Percentiles rank a stretch among this genome's conserved stretches.
Conservation (phyloP, 2,113 vertebrate species). For the Antidorcas marsupialis region DNA sequence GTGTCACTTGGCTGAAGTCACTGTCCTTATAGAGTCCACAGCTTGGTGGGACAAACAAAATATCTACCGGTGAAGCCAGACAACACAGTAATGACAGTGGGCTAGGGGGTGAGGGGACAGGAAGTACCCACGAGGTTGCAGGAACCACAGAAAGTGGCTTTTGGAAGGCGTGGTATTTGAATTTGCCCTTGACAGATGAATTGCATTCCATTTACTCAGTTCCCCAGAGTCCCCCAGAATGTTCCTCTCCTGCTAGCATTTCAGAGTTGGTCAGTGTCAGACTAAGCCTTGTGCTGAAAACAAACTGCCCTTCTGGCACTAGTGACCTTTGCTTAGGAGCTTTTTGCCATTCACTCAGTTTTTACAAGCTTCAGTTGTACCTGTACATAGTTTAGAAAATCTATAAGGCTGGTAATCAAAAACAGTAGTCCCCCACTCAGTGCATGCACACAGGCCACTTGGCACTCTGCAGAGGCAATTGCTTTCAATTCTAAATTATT, state of each 20-base stretch:
- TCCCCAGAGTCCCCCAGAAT: not conserved
- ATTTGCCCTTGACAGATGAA: not conserved
- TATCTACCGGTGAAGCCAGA: not conserved
- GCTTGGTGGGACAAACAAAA: not conserved
- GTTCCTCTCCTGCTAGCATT: not conserved
- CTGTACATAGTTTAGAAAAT: not conserved
- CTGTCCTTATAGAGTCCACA: not conserved
- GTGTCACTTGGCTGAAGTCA: not conserved
- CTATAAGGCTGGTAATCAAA: not conserved
- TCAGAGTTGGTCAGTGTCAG: not conserved
- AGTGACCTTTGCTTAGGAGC: not conserved
- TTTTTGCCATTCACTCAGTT: not conserved
- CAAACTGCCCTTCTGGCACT: not conserved
- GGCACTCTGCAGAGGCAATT: not conserved
- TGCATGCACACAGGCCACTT: not conserved
- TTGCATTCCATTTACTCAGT: not conserved
- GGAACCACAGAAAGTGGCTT: not conserved
- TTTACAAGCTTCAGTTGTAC: not conserved
- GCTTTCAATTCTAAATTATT: conserved; percentile 16
- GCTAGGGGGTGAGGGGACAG: not conserved
- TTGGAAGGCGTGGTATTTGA: not conserved
- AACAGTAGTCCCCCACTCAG: not conserved
- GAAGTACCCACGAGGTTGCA: not conserved
- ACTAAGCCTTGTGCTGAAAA: not conserved
- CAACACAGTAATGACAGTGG: not conserved